Base-by-base conservation (phyloP, 2,797 vertebrate species). In the Esox lucius region DNA sequence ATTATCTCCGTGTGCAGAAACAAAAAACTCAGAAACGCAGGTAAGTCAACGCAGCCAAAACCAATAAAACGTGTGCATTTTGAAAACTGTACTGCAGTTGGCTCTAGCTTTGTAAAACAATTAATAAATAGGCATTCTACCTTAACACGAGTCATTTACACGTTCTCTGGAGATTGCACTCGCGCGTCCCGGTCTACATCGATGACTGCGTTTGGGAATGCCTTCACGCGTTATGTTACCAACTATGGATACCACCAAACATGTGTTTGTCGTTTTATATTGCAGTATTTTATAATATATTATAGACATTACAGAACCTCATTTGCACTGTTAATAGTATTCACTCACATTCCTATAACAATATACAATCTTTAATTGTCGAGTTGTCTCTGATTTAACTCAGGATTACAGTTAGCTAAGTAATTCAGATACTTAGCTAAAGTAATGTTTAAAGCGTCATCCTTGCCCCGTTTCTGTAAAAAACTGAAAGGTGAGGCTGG, bases 21-120 rank as follows among this genome's bases (percentile, higher is more conserved):
- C 91, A 97, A 96, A 92, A 98, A 97, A 91, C 95, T 98, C 81
- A 86, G 97, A 80, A 98, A 98, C 88, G 94, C 97, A 91, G 97
- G 96, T 97, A 94, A 93, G 96, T 79, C 2, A 46, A 39, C 11
- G 35, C 31, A 68, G 39, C 35, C 67, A 22, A 5, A 46, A 35
- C 19, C 17, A 68, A 46, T 42, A 46, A 22, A 68, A 46, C 11
- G 19, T 31, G n/a, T 75, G 61, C 67, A 64, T 0, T 26, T 33
- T 24, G 9, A 68, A 68, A 61, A 61, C 1, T 3, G n/a, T 56
- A 26, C 22, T 22, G 53, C 22, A 12, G 9, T 61, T 61, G 24
- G 9, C 22, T 24, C 7, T 61, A 61, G 56, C 24, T 4, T 12
- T 61, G 22, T 61, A 61, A 11, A 61, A 24, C 56, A 24, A 61